Evolutionary conservation across 2,888 invertebrate genomes (phyloP).

Genomic region (Drosophila paramelanica): DNA sequence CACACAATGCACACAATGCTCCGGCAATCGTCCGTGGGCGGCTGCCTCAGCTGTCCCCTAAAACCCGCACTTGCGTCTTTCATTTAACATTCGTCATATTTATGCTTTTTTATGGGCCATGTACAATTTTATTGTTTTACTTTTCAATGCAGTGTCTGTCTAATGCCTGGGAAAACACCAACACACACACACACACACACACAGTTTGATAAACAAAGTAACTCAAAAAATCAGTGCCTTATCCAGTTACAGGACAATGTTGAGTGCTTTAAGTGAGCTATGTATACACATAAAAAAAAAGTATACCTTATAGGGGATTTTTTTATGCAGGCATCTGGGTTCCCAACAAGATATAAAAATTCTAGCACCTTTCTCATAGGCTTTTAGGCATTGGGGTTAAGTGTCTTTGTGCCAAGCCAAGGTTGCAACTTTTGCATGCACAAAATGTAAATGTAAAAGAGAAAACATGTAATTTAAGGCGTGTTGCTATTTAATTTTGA

Average conservation of each 20-base stretch:
- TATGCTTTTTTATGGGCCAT: conserved; percentile 69
- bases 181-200: background rate
- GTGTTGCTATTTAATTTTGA: too few relatives aligned
- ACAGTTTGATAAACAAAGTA: background rate
- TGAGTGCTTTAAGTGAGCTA: conserved; percentile 3
- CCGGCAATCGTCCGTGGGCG: conserved; percentile 42
- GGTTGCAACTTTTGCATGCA: too few relatives aligned
- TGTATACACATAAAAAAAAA: conserved; percentile 7
- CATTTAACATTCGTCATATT: conserved; percentile 60
- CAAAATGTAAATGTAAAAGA: background rate
- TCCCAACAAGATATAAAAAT: background rate
- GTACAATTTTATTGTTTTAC: conserved; percentile 77
- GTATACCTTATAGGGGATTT: conserved; percentile 5
- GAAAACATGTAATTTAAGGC: background rate
- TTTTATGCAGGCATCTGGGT: background rate
- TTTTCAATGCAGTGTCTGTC: conserved; percentile 67
- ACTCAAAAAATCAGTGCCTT: background rate
- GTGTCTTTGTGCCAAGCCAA: background rate
- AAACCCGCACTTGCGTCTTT: background rate
- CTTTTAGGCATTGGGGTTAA: background rate
- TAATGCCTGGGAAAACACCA: conserved; percentile 7
- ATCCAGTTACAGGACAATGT: conserved; percentile 4
- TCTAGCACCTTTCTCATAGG: background rate
- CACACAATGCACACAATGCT: conserved; percentile 25
- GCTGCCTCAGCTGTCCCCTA: background rate